Percentiles rank a stretch among this genome's conserved stretches.
phyloP scores from a whole-genome alignment of 1,140 invertebrate species.

The Drosophila cardini region DNA sequence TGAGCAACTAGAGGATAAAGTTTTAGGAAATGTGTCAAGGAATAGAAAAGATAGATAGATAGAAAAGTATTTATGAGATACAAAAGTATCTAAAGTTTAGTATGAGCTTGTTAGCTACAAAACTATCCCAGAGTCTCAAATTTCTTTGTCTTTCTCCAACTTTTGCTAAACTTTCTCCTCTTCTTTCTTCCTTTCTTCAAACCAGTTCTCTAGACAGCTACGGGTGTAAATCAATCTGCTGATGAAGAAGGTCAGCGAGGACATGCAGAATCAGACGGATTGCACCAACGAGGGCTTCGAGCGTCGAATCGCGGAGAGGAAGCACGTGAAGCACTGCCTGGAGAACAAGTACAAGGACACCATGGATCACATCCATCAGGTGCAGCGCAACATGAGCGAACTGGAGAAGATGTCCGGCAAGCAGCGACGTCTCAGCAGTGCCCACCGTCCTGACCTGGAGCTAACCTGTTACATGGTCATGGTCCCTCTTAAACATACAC shows the following conservation, averaged over 20 bases:
- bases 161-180: too few relatives aligned
- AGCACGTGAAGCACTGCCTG: constrained; percentile 91
- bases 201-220: constrained; percentile 89
- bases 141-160: too few relatives aligned
- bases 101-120: too few relatives aligned
- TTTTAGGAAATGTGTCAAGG: too few relatives aligned
- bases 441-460: constrained; percentile 91
- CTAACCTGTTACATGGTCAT: constrained; percentile 91
- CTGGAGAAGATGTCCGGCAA: constrained; percentile 93
- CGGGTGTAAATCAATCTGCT: constrained; percentile 92
- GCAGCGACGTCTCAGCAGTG: constrained; percentile 91
- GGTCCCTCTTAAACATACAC: constrained; percentile 68
- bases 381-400: constrained; percentile 91
- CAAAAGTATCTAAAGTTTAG: too few relatives aligned
- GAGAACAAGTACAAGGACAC: constrained; percentile 92
- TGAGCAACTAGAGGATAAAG: too few relatives aligned
- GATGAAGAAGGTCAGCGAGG: constrained; percentile 90
- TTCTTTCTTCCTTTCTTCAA: constrained; percentile 71
- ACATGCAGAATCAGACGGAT: constrained; percentile 89
- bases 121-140: too few relatives aligned
- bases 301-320: constrained; percentile 91
- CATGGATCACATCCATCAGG: constrained; percentile 88
- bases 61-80: too few relatives aligned
- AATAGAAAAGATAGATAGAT: too few relatives aligned
- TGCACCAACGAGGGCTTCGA: constrained; percentile 90